Conservation (phyloP, 2,113 vertebrate species). For the Fukomys damarensis region DNA sequence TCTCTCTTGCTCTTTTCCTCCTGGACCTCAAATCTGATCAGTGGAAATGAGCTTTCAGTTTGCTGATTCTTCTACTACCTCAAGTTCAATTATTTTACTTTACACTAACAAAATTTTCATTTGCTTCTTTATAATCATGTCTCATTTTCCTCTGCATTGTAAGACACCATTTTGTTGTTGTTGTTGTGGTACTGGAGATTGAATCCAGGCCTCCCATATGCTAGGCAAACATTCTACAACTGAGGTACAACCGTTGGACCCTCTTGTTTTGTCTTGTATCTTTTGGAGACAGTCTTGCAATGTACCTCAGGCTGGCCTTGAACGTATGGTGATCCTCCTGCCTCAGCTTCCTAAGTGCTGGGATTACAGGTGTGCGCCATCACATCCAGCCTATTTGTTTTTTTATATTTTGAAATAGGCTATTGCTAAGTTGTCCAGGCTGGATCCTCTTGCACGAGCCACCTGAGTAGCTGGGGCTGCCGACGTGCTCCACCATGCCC, state of each 20-base stretch:
- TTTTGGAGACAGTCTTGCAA: neutral
- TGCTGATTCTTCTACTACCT: neutral
- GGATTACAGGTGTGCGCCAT: neutral
- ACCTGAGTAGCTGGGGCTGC: neutral
- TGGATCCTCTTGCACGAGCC: neutral
- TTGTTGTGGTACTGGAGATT: neutral
- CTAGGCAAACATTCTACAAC: neutral
- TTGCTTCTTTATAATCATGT: neutral
- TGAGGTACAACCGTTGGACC: neutral
- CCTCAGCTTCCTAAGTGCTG: neutral
- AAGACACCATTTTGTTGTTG: neutral
- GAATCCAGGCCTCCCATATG: neutral
- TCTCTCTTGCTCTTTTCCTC: no score
- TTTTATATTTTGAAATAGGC: neutral
- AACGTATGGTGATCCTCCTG: neutral
- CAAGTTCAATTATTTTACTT: neutral
- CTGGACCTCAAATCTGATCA: neutral
- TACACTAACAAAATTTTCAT: neutral
- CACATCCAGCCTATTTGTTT: neutral
- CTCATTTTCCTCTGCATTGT: neutral
- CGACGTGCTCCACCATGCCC: neutral
- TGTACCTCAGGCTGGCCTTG: neutral
- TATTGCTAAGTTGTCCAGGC: neutral
- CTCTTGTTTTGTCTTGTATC: neutral
- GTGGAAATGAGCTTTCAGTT: neutral